phyloP scores from a whole-genome alignment of 2,113 vertebrate species.

The Martes martes region DNA sequence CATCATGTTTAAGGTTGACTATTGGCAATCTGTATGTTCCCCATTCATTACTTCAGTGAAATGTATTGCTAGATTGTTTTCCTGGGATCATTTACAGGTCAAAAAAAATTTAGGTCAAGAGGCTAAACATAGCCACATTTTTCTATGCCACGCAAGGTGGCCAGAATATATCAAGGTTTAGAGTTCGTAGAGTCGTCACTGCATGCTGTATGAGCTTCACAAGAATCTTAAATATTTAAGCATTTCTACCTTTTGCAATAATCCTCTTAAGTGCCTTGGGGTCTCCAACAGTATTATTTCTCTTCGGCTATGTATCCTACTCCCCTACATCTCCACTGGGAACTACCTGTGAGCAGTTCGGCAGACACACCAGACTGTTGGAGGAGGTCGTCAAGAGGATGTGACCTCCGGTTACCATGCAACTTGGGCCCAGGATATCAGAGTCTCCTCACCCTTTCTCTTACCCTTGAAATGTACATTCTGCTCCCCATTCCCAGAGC shows the following conservation, averaged over 20 bases:
- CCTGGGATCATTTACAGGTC: neutral
- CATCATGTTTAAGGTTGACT: neutral
- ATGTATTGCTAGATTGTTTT: neutral
- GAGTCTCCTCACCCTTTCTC: neutral
- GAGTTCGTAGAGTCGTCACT: neutral
- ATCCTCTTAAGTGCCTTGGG: neutral
- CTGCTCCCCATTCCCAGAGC: neutral
- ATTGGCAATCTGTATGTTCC: neutral
- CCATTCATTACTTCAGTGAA: neutral
- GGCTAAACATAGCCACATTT: neutral
- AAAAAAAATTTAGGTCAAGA: neutral
- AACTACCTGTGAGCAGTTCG: neutral
- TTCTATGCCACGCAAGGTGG: neutral
- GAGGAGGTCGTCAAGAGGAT: neutral
- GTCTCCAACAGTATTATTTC: neutral
- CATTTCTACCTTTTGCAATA: neutral
- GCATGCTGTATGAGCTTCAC: neutral
- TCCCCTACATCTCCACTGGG: neutral
- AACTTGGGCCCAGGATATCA: neutral
- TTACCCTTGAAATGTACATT: neutral
- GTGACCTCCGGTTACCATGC: neutral
- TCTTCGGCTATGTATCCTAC: neutral
- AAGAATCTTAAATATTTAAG: neutral
- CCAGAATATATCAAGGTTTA: neutral
- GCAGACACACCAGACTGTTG: neutral